Evolutionary conservation across 2,888 invertebrate species (phyloP), one percentile per base, ranked within the genome.

Genomic region (Leptinotarsa tumamoca): DNA sequence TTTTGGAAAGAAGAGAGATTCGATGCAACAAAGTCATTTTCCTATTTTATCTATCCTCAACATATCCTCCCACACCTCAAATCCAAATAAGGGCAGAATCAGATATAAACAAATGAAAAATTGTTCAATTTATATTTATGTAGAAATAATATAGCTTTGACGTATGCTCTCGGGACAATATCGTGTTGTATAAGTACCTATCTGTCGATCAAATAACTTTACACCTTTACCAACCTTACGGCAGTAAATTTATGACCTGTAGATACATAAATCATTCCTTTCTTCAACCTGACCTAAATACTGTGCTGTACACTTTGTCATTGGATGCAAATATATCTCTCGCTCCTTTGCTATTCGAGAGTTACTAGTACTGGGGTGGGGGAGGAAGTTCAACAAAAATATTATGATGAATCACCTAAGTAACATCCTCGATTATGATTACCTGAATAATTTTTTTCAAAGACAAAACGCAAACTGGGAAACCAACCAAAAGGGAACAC

Each of bases 161-260:
- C 72, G 69, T 63, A 54, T 68, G 68, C 72, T 72, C 23, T 50
- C 33, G 49, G 68, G 43, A 54, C 54, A 72, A 66, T 75, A 72
- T 75, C 75, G 71, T 75, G 66, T 54, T 72, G 63, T 72, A 68
- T 68, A 49, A 49, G 71, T 63, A 63, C 27, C 66, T 63, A 74
- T 66, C 74, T 18, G 61, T 52, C 68, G 15, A 73, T 63, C 66
- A 67, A 70, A 72, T 71, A 49, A 66, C 66, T 72, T 75, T 58
- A 72, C 72, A 72, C 72, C 75, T 75, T 52, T 51, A 58, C 67
- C 33, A 66, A 73, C 66, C 71, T 68, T 75, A 72, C 56, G 72
- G 72, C 68, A 54, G 58, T 75, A 72, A 68, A 75, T 75, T 75
- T 71, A 71, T 72, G 72, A 70, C 69, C 72, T 69, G 75, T 70